Evolutionary conservation across 1,140 invertebrate species (phyloP), one percentile per base, ranked within the genome.

Genomic region (Bombus breviceps): DNA sequence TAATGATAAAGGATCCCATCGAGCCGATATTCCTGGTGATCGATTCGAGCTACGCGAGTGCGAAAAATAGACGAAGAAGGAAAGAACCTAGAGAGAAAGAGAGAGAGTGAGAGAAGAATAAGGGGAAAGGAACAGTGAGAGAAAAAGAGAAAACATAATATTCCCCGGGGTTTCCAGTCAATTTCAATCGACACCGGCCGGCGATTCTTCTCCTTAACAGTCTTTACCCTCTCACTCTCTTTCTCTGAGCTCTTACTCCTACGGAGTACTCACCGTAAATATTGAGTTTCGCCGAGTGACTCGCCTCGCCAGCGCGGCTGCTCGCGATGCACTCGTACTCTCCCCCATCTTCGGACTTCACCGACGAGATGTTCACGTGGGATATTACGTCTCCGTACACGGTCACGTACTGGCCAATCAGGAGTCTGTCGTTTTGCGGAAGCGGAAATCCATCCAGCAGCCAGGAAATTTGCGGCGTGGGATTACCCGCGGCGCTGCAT

Each of bases 311-410:
- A 39, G 97, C 96, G 69, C 95, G 94, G 92, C 97, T 97, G 72
- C 94, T 95, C 15, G 97, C 97, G 68, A 95, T 96, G 92, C 97
- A 98, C 89, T 96, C 95, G 93, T 97, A 98, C 88, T 96, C 96
- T 22, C 97, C 97, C 68, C 97, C 97, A 91, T 97, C 97, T 92
- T 97, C 96, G 1, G 97, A 96, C 88, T 96, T 96, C 12, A 97
- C 96, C 76, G 96, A 95, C 43, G 96, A 96, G 81, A 98, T 97
- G 95, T 97, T 97, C 77, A 97, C 96, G 93, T 97, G 97, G 90
- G 97, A 97, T 86, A 97, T 96, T 82, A 97, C 97, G 90, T 97
- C 97, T 83, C 97, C 97, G 88, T 96, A 96, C 66, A 96, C 94
- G 10, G 97, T 97, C 39, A 97, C 96, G 93, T 96, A 97, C 92